Conservation (phyloP, 2,113 vertebrate genomes). For the Amphilophus citrinellus region DNA sequence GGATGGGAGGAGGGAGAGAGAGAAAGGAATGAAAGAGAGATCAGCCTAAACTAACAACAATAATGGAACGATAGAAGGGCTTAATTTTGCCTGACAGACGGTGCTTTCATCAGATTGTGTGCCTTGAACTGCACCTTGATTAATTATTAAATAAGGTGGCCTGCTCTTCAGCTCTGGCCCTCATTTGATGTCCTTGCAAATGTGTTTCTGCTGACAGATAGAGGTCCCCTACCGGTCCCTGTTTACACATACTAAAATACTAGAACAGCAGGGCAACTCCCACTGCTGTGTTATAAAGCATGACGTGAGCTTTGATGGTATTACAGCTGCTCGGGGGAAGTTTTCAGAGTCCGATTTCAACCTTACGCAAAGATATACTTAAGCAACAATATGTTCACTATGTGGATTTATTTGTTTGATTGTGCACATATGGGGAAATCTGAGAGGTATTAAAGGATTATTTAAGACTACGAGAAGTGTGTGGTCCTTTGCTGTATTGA, state of each 20-base stretch:
- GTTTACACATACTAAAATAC: conserved; percentile 77
- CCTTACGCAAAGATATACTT: background rate
- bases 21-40: conserved; percentile 56
- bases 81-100: conserved; percentile 88
- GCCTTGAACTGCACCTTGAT: conserved; percentile 88
- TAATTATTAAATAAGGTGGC: conserved; percentile 90
- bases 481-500: background rate
- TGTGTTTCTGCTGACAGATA: conserved; percentile 86
- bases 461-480: background rate
- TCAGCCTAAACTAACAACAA: conserved; percentile 80
- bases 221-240: conserved; percentile 78
- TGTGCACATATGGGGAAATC: background rate
- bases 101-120: conserved; percentile 86
- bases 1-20: conserved; percentile 23
- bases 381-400: background rate
- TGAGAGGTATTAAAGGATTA: background rate
- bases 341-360: background rate
- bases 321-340: conserved; percentile 14
- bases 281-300: conserved; percentile 14
- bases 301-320: conserved; percentile 41
- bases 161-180: conserved; percentile 79
- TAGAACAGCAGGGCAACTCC: conserved; percentile 76
- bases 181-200: conserved; percentile 85
- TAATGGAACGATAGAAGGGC: conserved; percentile 72
- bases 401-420: conserved; percentile 6